These are phyloP conservation scores for Craterocephalus amniculus DNA, from an alignment of 2,797 vertebrate species.

Conservation along the genomic window DNA sequence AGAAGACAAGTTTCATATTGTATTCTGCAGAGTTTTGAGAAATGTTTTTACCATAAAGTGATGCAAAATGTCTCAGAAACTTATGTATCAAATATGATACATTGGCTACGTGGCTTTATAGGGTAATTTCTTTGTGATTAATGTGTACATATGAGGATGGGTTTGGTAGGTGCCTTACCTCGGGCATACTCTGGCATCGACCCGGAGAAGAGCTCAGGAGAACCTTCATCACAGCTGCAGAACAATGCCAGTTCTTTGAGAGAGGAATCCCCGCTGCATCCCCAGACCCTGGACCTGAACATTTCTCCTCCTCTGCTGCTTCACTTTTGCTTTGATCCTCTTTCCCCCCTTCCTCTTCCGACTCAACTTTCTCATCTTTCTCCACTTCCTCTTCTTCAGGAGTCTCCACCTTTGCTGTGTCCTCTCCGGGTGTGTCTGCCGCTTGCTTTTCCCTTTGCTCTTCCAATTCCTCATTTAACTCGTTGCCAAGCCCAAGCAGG, in stretches of 20 bases:
- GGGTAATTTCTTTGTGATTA: neutral
- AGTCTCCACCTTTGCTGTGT: constrained; percentile 28
- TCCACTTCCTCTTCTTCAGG: constrained; percentile 17
- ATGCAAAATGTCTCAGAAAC: too few relatives aligned
- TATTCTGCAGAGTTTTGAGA: too few relatives aligned
- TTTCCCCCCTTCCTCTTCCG: constrained; percentile 29
- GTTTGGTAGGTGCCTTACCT: constrained; percentile 65
- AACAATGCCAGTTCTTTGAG: constrained; percentile 78
- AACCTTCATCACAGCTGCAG: constrained; percentile 87
- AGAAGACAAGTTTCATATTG: too few relatives aligned
- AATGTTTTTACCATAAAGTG: too few relatives aligned
- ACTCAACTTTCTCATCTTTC: constrained; percentile 21
- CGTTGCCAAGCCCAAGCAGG: constrained; percentile 66
- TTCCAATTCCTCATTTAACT: constrained; percentile 49
- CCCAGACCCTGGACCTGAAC: constrained; percentile 23
- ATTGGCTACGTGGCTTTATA: too few relatives aligned
- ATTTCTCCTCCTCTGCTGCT: constrained; percentile 23
- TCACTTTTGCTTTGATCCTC: constrained; percentile 40
- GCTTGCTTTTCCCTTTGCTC: neutral
- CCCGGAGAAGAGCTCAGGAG: constrained; percentile 79
- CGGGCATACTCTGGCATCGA: constrained; percentile 87
- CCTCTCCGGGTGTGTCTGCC: constrained; percentile 42
- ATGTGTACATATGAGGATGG: neutral
- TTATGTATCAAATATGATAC: too few relatives aligned
- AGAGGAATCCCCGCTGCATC: constrained; percentile 25